Evolutionary conservation across 2,888 invertebrate genomes (phyloP).

Genomic region (Polyploca ridens): DNA sequence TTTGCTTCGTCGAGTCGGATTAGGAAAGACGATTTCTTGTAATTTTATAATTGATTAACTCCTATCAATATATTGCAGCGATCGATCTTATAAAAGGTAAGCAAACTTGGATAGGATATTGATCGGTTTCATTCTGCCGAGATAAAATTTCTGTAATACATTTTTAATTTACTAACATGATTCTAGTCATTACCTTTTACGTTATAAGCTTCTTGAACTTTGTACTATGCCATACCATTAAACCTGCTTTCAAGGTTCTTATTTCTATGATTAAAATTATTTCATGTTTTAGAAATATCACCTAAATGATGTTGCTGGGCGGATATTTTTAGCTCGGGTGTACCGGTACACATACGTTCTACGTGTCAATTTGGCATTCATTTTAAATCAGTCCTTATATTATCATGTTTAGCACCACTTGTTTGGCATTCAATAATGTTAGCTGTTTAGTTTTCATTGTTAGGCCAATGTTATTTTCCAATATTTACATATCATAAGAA

Average conservation of each 20-base stretch:
- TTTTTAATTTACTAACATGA: neutral
- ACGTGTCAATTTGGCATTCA: neutral
- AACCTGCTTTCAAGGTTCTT: constrained; percentile 28
- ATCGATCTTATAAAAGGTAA: too few relatives aligned
- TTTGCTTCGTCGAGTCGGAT: too few relatives aligned
- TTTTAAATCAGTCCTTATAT: neutral
- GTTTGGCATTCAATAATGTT: too few relatives aligned
- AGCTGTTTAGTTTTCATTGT: too few relatives aligned
- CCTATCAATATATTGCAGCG: too few relatives aligned
- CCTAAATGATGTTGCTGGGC: neutral
- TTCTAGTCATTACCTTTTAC: neutral
- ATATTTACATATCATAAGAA: too few relatives aligned
- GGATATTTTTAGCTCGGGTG: neutral
- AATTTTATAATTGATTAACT: too few relatives aligned
- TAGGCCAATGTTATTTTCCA: too few relatives aligned
- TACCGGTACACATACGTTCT: neutral
- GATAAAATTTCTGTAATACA: too few relatives aligned
- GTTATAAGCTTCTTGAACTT: constrained; percentile 41
- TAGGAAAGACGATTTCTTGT: too few relatives aligned
- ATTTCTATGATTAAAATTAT: constrained; percentile 13
- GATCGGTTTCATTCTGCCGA: too few relatives aligned
- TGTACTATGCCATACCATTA: constrained; percentile 31
- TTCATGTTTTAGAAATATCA: neutral
- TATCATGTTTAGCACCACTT: neutral
- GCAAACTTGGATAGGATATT: too few relatives aligned